Percentiles rank a stretch among this genome's conserved stretches.
These are phyloP conservation scores for Seladonia tumulorum DNA, from an alignment of 2,888 invertebrate genomes.

Conservation along the genomic window DNA sequence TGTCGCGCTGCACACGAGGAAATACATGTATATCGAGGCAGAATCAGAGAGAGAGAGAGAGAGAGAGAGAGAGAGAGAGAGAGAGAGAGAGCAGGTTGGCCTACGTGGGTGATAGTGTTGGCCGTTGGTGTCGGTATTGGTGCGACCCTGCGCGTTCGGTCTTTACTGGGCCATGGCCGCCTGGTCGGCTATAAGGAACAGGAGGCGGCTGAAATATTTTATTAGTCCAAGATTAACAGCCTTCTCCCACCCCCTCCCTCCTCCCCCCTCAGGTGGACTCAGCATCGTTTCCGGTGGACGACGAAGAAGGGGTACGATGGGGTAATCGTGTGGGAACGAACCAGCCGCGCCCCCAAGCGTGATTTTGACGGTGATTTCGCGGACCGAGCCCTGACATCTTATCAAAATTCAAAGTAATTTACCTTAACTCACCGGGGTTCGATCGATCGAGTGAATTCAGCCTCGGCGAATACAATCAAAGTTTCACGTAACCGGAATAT, in stretches of 20 bases:
- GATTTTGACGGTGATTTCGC: not conserved
- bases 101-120: not conserved
- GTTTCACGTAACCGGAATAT: not conserved
- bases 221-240: constrained; percentile 74
- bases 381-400: not conserved
- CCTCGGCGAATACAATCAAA: not conserved
- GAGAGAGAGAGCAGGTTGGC: constrained; percentile 13
- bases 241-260: not conserved
- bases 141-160: constrained; percentile 62
- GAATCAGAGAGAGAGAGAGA: not conserved
- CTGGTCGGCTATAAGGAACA: constrained; percentile 60
- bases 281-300: not conserved
- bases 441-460: constrained; percentile 3
- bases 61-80: not conserved
- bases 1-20: constrained; percentile 1
- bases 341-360: not conserved
- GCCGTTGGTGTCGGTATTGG: constrained; percentile 22
- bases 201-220: constrained; percentile 74
- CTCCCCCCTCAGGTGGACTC: not conserved
- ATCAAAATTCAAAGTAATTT: constrained; percentile 3
- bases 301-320: not conserved
- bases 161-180: constrained; percentile 74
- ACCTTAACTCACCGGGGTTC: not conserved
- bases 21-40: constrained; percentile 33
- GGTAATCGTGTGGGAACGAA: not conserved